phyloP scores from a whole-genome alignment of 2,113 vertebrate species.

The Chaetura pelagica region DNA sequence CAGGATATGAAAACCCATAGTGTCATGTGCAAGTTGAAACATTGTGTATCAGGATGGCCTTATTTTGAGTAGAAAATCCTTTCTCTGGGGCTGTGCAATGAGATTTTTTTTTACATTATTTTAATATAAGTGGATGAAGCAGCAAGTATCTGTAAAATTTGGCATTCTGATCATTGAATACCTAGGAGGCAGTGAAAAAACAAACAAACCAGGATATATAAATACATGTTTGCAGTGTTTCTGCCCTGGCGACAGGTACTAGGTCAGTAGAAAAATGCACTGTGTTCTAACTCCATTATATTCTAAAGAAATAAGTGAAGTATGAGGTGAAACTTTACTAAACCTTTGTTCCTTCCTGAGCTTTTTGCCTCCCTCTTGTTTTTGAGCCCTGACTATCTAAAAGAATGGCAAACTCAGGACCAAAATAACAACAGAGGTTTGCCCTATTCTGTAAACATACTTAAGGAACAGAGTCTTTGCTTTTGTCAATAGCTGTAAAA shows the following conservation, averaged over 20 bases:
- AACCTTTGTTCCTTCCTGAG: not conserved
- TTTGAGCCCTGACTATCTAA: not conserved
- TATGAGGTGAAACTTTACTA: not conserved
- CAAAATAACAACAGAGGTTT: not conserved
- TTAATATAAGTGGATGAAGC: not conserved
- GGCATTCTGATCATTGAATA: not conserved
- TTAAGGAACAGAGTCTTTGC: not conserved
- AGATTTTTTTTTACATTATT: not conserved
- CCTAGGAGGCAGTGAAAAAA: not conserved
- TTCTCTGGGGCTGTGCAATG: not conserved
- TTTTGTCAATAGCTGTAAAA: not conserved
- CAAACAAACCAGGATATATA: not conserved
- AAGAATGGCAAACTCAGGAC: not conserved
- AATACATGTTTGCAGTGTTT: not conserved
- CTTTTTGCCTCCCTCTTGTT: not conserved
- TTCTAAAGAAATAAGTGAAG: not conserved
- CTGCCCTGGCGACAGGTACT: not conserved
- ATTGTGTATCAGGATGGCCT: not conserved
- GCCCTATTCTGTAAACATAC: not conserved
- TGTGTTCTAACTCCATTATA: not conserved
- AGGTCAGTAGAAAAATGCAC: not conserved
- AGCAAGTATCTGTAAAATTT: not conserved
- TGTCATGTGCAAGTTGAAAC: not conserved
- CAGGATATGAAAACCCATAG: not conserved
- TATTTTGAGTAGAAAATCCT: not conserved